Base-by-base conservation (phyloP, 2,113 vertebrate genomes). In the Nibea coibor region DNA sequence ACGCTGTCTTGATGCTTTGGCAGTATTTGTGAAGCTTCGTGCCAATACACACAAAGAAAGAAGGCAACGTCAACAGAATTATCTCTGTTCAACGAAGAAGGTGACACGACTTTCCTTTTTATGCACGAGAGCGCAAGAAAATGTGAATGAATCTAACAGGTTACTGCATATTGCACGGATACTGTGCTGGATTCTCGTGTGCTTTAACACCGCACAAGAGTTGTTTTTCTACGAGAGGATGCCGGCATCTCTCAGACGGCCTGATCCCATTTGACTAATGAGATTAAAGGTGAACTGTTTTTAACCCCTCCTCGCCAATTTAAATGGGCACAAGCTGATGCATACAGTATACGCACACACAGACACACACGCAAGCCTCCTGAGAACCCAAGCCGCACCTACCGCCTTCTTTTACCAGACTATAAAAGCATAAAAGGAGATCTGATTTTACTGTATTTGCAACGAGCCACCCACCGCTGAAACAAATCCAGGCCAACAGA, bases 251-350 rank as follows among this genome's bases (percentile, higher is more conserved):
- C 87, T 85, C 82, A 87, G 86, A 91, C 89, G 1, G 50, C 64
- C 87, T 88, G 88, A 93, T 93, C 89, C 86, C 57, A 86, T 89
- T 79, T 82, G 66, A 80, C 78, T 90, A 90, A 93, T 85, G 71
- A 92, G 90, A 93, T 93, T 92, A 93, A 69, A 76, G 35, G 35
- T 83, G 84, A 89, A 89, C 82, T 67, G 82, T 78, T 72, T 82
- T 75, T 77, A 84, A 90, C 85, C 87, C 57, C 57, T 31, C 67
- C 54, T 72, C 67, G 15, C 28, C 73, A 80, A 71, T 86, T 81
- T 74, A 63, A 75, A 81, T 56, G 53, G 58, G 53, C 65, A 80
- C 31, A 86, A 72, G 28, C 67, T 76, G 54, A 75, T 74, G 19
- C 42, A 42, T 10, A 14, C 24, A 26, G 24, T n/a, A 71, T 22